Percentiles rank a stretch among this genome's conserved stretches.
Conservation (phyloP, 2,113 vertebrate genomes). For the Phyllostomus hastatus region DNA sequence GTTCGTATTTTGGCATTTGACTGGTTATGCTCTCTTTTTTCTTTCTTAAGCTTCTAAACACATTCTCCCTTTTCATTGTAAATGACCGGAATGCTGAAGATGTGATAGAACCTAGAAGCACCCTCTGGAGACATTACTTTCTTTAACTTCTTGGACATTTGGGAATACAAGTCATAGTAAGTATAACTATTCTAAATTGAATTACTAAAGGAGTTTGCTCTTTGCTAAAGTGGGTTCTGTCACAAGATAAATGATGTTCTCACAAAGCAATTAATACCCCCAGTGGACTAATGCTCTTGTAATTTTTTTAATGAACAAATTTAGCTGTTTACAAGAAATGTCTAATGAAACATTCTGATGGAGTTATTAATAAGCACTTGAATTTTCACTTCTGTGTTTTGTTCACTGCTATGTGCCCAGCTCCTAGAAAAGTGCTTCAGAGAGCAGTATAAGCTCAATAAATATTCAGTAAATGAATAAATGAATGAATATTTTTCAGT, state of each 20-base stretch:
- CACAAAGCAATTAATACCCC: constrained; percentile 7
- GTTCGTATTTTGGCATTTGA: background rate
- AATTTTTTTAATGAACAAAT: constrained; percentile 31
- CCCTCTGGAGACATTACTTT: background rate
- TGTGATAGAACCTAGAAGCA: background rate
- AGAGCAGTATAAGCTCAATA: background rate
- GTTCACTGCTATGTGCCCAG: background rate
- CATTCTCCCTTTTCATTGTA: background rate
- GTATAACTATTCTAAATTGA: background rate
- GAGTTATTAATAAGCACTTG: constrained; percentile 3
- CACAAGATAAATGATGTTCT: constrained; percentile 1
- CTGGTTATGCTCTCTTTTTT: background rate
- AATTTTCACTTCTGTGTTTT: background rate
- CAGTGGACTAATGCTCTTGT: background rate
- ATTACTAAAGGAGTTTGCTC: background rate
- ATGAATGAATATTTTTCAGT: background rate
- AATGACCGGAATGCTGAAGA: background rate
- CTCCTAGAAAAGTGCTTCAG: background rate
- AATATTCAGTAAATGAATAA: background rate
- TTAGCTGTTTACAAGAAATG: constrained; percentile 15
- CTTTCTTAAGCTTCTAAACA: background rate
- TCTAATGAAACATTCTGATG: background rate
- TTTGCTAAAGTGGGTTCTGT: constrained; percentile 36
- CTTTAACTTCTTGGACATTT: background rate
- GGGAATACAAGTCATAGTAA: constrained; percentile 10